These are phyloP conservation scores for Sebastolobus alascanus DNA, from an alignment of 2,797 vertebrate species.

Conservation along the genomic window DNA sequence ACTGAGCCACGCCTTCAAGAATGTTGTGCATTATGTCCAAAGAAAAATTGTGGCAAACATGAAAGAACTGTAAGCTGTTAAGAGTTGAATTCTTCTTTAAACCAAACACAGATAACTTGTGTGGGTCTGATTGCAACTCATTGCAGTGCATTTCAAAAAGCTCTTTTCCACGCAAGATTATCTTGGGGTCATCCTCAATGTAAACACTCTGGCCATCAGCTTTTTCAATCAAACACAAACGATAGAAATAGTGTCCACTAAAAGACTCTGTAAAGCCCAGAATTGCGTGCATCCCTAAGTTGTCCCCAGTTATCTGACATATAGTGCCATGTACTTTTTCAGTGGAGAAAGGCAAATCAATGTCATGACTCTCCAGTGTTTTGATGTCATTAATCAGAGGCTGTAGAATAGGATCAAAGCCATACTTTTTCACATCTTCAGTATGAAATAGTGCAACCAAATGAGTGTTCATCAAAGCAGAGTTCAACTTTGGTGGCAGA, in stretches of 20 bases:
- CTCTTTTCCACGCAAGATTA: slow-evolving; percentile 19
- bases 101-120: slow-evolving; percentile 5
- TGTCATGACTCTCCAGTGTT: background rate
- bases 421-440: slow-evolving; percentile 9
- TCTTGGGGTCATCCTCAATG: background rate
- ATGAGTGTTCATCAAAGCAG: slow-evolving; percentile 32
- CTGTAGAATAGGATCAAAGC: too few relatives aligned
- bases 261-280: slow-evolving; percentile 31
- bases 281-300: slow-evolving; percentile 26
- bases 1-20: slow-evolving; percentile 10
- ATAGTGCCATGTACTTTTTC: too few relatives aligned
- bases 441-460: slow-evolving; percentile 34
- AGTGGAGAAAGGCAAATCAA: too few relatives aligned
- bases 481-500: slow-evolving; percentile 19
- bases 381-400: background rate
- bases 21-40: slow-evolving; percentile 47
- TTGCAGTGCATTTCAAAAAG: slow-evolving; percentile 31
- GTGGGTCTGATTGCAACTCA: slow-evolving; percentile 22
- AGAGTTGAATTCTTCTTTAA: slow-evolving; percentile 1
- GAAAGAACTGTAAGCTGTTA: slow-evolving; percentile 17
- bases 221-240: background rate
- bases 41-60: slow-evolving; percentile 23
- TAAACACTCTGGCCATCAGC: too few relatives aligned
- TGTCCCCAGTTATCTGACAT: background rate
- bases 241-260: slow-evolving; percentile 15